Evolutionary conservation across 2,113 vertebrate species (phyloP).

Genomic region (Spilogale gracilis): DNA sequence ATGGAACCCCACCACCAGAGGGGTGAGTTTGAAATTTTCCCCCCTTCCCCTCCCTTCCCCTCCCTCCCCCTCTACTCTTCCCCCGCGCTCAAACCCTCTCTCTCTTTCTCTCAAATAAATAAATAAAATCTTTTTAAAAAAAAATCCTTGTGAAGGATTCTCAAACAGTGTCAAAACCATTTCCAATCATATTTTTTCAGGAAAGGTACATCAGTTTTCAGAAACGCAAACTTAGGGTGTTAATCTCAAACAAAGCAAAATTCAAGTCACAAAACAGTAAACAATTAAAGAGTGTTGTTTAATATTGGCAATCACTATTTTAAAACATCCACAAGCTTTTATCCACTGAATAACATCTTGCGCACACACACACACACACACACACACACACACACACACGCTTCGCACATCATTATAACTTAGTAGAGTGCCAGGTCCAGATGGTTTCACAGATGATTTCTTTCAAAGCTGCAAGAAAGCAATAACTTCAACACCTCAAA

Average conservation of each 20-base stretch:
- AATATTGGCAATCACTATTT: constrained; percentile 49
- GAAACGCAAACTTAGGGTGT: constrained; percentile 15
- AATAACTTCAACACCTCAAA: constrained; percentile 69
- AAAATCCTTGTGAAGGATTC: constrained; percentile 28
- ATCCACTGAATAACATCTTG: background rate
- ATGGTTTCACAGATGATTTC: constrained; percentile 79
- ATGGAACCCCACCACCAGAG: rapidly evolving
- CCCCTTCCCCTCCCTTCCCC: background rate
- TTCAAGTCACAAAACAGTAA: background rate
- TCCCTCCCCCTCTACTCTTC: background rate
- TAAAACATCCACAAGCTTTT: constrained; percentile 31
- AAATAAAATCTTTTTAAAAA: background rate
- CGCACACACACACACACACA: background rate
- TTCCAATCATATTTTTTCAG: background rate
- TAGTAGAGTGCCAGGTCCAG: constrained; percentile 68
- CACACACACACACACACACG: background rate
- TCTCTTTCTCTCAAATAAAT: too few relatives aligned
- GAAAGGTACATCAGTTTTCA: background rate
- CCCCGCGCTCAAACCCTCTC: too few relatives aligned
- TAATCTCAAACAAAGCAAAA: constrained; percentile 38
- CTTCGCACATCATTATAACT: background rate
- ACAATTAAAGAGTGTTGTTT: background rate
- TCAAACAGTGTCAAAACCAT: background rate
- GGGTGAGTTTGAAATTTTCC: background rate
- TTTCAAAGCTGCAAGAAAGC: constrained; percentile 78